Percentiles rank a stretch among this genome's conserved stretches.
phyloP scores from a whole-genome alignment of 2,888 invertebrate species.

The Lobophora halterata region DNA sequence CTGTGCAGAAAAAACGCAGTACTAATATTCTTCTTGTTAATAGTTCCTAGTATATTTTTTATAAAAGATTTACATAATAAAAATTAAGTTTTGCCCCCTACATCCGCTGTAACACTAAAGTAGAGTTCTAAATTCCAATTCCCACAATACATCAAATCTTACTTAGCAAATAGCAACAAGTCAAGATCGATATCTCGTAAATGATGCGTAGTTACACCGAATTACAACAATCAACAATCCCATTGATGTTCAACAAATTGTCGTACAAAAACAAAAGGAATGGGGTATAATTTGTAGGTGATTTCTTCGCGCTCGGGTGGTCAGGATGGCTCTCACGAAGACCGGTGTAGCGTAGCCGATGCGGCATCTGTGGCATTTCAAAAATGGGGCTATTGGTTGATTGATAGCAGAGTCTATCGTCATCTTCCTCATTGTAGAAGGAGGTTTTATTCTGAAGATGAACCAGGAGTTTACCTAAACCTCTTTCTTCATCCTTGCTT shows the following conservation, averaged over 20 bases:
- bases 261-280: slow-evolving; percentile 23
- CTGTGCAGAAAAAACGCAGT: too few relatives aligned
- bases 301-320: slow-evolving; percentile 12
- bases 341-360: slow-evolving; percentile 9
- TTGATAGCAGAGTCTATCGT: slow-evolving; percentile 10
- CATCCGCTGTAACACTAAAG: too few relatives aligned
- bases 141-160: slow-evolving; percentile 3
- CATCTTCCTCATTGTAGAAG: too few relatives aligned
- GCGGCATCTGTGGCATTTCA: slow-evolving; percentile 8
- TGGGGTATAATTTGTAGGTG: slow-evolving; percentile 25
- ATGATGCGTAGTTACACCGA: slow-evolving; percentile 17
- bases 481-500: too few relatives aligned
- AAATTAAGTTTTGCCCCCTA: too few relatives aligned
- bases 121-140: too few relatives aligned
- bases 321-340: slow-evolving; percentile 15
- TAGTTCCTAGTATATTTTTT: too few relatives aligned
- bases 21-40: too few relatives aligned
- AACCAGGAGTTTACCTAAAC: too few relatives aligned
- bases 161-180: slow-evolving; percentile 3
- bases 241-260: slow-evolving; percentile 24
- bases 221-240: slow-evolving; percentile 15
- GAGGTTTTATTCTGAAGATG: too few relatives aligned
- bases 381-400: slow-evolving; percentile 2
- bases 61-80: too few relatives aligned
- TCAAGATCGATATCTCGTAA: slow-evolving; percentile 18